Evolutionary conservation across 2,113 vertebrate species (phyloP).

Genomic region (Otus sunia): DNA sequence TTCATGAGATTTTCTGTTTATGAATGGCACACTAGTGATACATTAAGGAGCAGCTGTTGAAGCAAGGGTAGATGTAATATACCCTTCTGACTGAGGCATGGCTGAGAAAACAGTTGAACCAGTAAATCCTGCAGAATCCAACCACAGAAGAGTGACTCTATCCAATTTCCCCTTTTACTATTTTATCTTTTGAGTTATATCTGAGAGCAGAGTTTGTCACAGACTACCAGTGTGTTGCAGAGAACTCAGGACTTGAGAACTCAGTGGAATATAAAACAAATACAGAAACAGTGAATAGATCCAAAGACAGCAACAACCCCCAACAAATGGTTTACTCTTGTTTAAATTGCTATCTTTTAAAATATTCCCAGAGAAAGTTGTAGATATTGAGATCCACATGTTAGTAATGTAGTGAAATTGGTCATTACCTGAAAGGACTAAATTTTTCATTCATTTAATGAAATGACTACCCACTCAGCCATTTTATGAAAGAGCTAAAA

Average conservation of each 20-base stretch:
- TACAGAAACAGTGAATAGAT: neutral
- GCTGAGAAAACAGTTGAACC: slow-evolving; percentile 26
- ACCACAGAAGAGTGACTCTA: slow-evolving; percentile 2
- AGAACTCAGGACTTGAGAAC: neutral
- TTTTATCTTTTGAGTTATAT: slow-evolving; percentile 42
- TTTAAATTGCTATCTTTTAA: neutral
- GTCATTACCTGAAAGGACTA: neutral
- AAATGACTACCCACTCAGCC: neutral
- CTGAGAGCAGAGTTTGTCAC: neutral
- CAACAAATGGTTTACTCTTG: neutral
- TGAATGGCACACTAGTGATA: slow-evolving; percentile 1
- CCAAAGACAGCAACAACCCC: neutral
- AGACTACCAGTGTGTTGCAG: neutral
- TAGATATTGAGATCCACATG: neutral
- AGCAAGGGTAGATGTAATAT: slow-evolving; percentile 36
- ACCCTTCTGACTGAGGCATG: slow-evolving; percentile 6
- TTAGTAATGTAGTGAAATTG: neutral
- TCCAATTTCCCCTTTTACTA: slow-evolving; percentile 21
- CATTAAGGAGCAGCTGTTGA: slow-evolving; percentile 31
- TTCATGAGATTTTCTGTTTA: slow-evolving; percentile 30
- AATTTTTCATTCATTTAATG: neutral
- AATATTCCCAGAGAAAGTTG: neutral
- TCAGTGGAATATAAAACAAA: neutral
- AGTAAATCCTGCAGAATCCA: slow-evolving; percentile 37
- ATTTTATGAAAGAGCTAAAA: neutral